A percentile compares a stretch with the other conserved stretches of the same genome.
phyloP scores from a whole-genome alignment of 92 coral and sea anemone species.

The Plumapathes pennacea region DNA sequence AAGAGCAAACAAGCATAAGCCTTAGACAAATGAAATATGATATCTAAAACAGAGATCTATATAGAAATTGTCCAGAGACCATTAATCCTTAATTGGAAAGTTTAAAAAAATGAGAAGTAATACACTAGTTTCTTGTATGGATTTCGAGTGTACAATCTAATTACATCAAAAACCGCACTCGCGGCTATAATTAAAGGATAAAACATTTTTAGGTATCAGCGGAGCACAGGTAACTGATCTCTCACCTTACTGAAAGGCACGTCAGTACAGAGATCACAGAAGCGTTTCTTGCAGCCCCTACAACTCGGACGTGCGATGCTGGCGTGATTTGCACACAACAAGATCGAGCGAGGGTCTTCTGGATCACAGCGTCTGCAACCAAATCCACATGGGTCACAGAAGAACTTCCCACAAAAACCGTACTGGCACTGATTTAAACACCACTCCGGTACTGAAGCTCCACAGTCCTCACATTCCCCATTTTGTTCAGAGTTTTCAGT shows the following conservation, averaged over 20 bases:
- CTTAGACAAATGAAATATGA: background rate
- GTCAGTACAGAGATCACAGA: conserved; percentile 77
- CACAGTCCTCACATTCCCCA: conserved; percentile 92
- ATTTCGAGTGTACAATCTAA: too few relatives aligned
- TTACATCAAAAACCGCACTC: too few relatives aligned
- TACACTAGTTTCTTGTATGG: too few relatives aligned
- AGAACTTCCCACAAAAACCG: conserved; percentile 83
- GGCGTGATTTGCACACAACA: conserved; percentile 64
- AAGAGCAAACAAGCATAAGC: background rate
- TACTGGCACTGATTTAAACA: conserved; percentile 70
- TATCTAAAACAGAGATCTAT: background rate
- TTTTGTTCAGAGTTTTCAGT: conserved; percentile 23
- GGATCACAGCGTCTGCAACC: conserved; percentile 69
- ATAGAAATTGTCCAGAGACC: too few relatives aligned
- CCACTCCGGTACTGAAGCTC: conserved; percentile 69
- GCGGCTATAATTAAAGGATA: too few relatives aligned
- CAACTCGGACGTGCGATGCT: conserved; percentile 65
- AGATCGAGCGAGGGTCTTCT: conserved; percentile 64
- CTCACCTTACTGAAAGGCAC: conserved; percentile 62
- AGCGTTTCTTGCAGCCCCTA: conserved; percentile 58
- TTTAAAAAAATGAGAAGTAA: too few relatives aligned
- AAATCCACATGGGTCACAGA: conserved; percentile 70
- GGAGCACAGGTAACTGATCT: too few relatives aligned
- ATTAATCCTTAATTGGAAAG: too few relatives aligned
- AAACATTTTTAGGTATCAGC: too few relatives aligned